Percentiles rank a stretch among this genome's conserved stretches.
Evolutionary conservation across 2,888 invertebrate genomes (phyloP).

Genomic region (Lycia hirtaria): DNA sequence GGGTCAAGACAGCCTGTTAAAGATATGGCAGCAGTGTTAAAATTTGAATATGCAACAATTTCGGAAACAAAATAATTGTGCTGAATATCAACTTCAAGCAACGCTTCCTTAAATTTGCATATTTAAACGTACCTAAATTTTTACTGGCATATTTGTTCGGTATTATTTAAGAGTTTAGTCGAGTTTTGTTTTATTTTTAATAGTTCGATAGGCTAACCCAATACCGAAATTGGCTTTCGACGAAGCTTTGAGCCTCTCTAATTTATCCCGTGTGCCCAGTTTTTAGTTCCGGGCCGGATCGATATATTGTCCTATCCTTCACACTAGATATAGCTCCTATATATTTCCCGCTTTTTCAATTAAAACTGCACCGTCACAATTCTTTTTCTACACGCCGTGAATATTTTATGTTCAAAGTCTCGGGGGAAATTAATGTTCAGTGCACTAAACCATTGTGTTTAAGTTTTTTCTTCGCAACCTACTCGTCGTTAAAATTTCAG

Average conservation of each 20-base stretch:
- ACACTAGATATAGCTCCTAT: slow-evolving; percentile 38
- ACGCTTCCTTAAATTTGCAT: slow-evolving; percentile 23
- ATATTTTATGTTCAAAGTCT: slow-evolving; percentile 69
- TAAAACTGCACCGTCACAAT: slow-evolving; percentile 64
- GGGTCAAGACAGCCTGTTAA: slow-evolving; percentile 65
- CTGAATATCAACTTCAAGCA: slow-evolving; percentile 28
- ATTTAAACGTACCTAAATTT: not conserved
- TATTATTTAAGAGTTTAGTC: slow-evolving; percentile 13
- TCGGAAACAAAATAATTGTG: slow-evolving; percentile 38
- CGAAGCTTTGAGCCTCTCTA: slow-evolving; percentile 26
- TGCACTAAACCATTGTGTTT: slow-evolving; percentile 64
- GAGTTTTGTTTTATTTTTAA: slow-evolving; percentile 36
- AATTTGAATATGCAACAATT: slow-evolving; percentile 46
- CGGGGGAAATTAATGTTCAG: slow-evolving; percentile 69
- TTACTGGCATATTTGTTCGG: not conserved
- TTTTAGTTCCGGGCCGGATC: slow-evolving; percentile 31
- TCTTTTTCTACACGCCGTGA: slow-evolving; percentile 63
- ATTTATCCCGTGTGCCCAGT: slow-evolving; percentile 39
- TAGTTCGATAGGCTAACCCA: slow-evolving; percentile 32
- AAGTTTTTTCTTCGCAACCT: slow-evolving; percentile 55
- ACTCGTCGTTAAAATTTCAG: slow-evolving; percentile 54
- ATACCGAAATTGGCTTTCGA: slow-evolving; percentile 33
- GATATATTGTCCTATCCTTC: slow-evolving; percentile 43
- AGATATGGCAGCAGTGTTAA: slow-evolving; percentile 24
- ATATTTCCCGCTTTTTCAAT: slow-evolving; percentile 57